phyloP scores from a whole-genome alignment of 2,797 vertebrate species.

The Phrynocephalus vlangalii region DNA sequence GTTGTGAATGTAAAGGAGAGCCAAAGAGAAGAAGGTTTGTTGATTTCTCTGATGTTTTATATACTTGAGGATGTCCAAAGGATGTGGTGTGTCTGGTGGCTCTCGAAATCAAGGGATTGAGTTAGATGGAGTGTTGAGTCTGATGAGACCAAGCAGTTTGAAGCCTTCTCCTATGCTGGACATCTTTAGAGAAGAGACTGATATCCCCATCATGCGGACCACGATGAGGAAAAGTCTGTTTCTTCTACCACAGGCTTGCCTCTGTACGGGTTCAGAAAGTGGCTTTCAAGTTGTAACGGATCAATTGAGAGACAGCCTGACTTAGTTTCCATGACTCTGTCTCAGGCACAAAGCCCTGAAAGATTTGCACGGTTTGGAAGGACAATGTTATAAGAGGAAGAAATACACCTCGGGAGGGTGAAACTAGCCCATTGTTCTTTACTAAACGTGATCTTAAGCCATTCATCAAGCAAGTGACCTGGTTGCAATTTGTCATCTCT shows the following conservation, averaged over 20 bases:
- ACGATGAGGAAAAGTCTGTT: too few species aligned
- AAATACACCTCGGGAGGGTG: too few species aligned
- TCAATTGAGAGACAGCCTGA: too few species aligned
- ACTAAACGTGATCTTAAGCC: neutral
- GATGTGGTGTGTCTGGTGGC: neutral
- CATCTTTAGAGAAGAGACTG: too few species aligned
- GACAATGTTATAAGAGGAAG: too few species aligned
- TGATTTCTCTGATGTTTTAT: neutral
- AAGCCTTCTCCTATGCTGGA: neutral
- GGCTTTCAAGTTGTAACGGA: too few species aligned
- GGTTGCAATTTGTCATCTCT: neutral
- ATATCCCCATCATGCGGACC: too few species aligned
- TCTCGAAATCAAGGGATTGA: neutral
- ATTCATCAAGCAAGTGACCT: slow-evolving; percentile 10
- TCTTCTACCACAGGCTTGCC: too few species aligned
- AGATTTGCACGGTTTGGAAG: too few species aligned
- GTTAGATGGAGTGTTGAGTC: neutral
- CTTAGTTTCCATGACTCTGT: too few species aligned
- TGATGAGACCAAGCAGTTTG: neutral
- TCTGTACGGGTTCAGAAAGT: too few species aligned
- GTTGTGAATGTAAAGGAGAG: neutral
- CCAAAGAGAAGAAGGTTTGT: neutral
- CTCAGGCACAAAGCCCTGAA: too few species aligned
- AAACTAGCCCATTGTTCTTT: slow-evolving; percentile 10
- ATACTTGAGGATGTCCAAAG: neutral